Percentiles rank a stretch among this genome's conserved stretches.
These are phyloP conservation scores for Crotalus helleri DNA, from an alignment of 2,113 vertebrate species.

Conservation along the genomic window DNA sequence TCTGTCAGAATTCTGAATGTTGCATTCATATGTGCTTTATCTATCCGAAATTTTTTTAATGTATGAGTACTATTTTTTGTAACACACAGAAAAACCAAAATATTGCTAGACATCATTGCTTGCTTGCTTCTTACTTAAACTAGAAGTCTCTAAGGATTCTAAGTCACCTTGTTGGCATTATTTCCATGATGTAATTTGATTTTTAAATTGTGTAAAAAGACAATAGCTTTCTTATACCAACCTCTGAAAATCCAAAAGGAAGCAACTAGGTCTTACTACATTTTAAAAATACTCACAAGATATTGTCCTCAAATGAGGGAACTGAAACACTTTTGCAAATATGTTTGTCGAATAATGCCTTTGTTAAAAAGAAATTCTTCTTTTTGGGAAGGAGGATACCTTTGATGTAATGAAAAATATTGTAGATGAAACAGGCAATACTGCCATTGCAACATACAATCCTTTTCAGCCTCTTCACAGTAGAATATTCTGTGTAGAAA, in stretches of 20 bases:
- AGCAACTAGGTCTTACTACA: slow-evolving; percentile 23
- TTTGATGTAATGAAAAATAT: not conserved
- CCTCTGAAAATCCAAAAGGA: slow-evolving; percentile 35
- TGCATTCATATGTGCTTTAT: slow-evolving; percentile 67
- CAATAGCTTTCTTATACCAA: slow-evolving; percentile 33
- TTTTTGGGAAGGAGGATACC: not conserved
- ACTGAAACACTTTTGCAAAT: slow-evolving; percentile 27
- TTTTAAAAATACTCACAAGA: slow-evolving; percentile 36
- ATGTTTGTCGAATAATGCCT: not conserved
- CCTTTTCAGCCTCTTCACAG: not conserved
- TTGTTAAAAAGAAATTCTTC: not conserved
- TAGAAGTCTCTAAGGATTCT: slow-evolving; percentile 47
- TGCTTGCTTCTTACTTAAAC: slow-evolving; percentile 62
- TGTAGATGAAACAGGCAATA: slow-evolving; percentile 9
- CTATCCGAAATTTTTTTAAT: slow-evolving; percentile 66
- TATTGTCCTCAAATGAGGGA: slow-evolving; percentile 31
- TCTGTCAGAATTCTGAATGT: slow-evolving; percentile 67
- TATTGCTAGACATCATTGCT: slow-evolving; percentile 63
- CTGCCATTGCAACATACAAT: not conserved
- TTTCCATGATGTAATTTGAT: slow-evolving; percentile 60
- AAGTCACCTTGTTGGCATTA: slow-evolving; percentile 49
- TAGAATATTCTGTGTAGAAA: not conserved
- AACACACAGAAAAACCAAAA: slow-evolving; percentile 62
- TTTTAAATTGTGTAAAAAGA: slow-evolving; percentile 48
- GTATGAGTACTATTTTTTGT: slow-evolving; percentile 75